Percentiles rank a stretch among this genome's conserved stretches.
Conservation (phyloP, 2,888 invertebrate species). For the Aricia artaxerxes region DNA sequence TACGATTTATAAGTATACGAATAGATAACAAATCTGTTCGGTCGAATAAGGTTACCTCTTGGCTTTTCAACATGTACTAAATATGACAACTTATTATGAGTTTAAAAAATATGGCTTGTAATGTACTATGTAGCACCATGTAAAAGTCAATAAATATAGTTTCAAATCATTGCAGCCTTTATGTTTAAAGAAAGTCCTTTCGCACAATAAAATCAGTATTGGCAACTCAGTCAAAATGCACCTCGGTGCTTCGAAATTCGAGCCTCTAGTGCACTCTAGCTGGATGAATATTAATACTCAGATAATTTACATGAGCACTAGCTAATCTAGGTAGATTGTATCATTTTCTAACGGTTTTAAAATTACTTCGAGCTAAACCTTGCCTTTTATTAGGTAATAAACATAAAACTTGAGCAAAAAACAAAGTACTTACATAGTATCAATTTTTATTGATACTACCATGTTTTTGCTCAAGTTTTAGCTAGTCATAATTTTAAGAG, state of each 20-base stretch:
- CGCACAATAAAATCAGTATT: background rate
- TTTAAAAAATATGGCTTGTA: no score
- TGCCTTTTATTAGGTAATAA: background rate
- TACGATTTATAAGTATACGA: background rate
- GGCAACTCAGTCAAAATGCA: background rate
- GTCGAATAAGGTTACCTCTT: no score
- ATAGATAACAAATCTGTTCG: background rate
- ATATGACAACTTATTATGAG: no score
- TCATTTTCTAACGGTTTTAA: background rate
- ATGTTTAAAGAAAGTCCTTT: no score
- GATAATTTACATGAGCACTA: conserved; percentile 18
- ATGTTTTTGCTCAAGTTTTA: no score
- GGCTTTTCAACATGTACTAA: no score
- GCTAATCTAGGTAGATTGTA: background rate
- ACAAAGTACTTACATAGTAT: background rate
- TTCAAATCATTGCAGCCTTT: no score
- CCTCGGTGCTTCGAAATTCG: background rate
- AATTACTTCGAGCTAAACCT: background rate
- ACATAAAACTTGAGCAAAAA: background rate
- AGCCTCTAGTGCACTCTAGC: background rate
- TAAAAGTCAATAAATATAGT: no score
- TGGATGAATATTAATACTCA: conserved; percentile 6
- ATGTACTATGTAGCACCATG: no score
- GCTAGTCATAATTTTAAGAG: background rate
- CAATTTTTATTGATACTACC: background rate